phyloP scores from a whole-genome alignment of 2,113 vertebrate genomes.

The Lathamus discolor region DNA sequence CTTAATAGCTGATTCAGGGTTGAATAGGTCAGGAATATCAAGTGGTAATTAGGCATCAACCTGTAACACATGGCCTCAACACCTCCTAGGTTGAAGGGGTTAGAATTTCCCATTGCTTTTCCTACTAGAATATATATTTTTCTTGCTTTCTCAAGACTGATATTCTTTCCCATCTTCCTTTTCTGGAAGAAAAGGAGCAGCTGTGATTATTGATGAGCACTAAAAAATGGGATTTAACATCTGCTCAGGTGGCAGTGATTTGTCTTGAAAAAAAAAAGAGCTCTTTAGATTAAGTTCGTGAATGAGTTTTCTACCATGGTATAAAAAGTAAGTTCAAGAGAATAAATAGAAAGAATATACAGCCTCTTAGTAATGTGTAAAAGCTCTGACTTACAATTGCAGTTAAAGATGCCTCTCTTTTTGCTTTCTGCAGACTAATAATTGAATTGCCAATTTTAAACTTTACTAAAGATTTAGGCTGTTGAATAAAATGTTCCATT shows the following conservation, averaged over 20 bases:
- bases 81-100: neutral
- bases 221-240: neutral
- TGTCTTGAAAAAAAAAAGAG: neutral
- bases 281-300: neutral
- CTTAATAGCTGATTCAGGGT: neutral
- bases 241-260: neutral
- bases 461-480: neutral
- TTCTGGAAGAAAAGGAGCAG: neutral
- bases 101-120: neutral
- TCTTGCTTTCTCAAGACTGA: neutral
- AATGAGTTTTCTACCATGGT: neutral
- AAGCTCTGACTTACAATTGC: neutral
- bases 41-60: neutral
- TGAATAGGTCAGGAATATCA: neutral
- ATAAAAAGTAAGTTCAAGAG: neutral
- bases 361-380: neutral
- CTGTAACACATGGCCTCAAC: neutral
- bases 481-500: neutral
- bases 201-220: neutral
- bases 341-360: neutral
- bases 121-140: neutral
- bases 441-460: neutral
- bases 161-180: neutral
- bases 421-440: neutral
- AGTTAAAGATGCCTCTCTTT: neutral